Base-by-base conservation (phyloP, 2,888 invertebrate species). In the Ernsta delagoae region DNA sequence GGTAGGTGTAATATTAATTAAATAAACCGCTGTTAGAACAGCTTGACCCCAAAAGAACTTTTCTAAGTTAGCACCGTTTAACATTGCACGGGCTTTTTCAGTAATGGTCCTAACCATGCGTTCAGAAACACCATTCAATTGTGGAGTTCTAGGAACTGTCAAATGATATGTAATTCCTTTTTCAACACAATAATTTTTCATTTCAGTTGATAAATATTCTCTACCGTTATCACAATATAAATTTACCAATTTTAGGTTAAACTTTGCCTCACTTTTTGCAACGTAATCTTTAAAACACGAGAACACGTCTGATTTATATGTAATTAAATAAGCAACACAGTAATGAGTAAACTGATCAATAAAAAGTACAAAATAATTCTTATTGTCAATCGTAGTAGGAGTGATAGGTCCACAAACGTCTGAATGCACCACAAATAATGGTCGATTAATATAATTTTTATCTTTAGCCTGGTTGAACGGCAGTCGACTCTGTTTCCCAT, bases 401-500 rank as follows among this genome's bases (percentile, higher is more conserved):
- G 78, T 79, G 43, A 84, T 79, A 36, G 82, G 81, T 0, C 80
- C 81, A 72, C 79, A 82, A 24, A 83, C 76, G 71, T 81, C 81
- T 7, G 79, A 79, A 75, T 81, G 82, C 6, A 84, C 72, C 34
- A 81, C 74, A 75, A 81, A 81, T 43, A 84, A 72, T 11, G 83
- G 81, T 74, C 81, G 73, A 56, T 73, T 75, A 41, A 78, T 75
- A 72, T 82, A 68, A 65, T 39, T 74, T 74, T 75, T 77, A 73
- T 68, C 72, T 73, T 78, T 77, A 67, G 59, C 53, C 7, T 62
- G 5, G 45, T 72, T 70, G 76, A 85, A 85, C 43, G 81, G 78
- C n/a, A 80, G 68, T 72, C 83, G 77, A n/a, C 74, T 71, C 76
- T 83, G 82, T 75, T 86, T 84, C 16, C 82, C 82, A 71, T 50